Base-by-base conservation (phyloP, 2,888 invertebrate genomes). In the Tiphia femorata region DNA sequence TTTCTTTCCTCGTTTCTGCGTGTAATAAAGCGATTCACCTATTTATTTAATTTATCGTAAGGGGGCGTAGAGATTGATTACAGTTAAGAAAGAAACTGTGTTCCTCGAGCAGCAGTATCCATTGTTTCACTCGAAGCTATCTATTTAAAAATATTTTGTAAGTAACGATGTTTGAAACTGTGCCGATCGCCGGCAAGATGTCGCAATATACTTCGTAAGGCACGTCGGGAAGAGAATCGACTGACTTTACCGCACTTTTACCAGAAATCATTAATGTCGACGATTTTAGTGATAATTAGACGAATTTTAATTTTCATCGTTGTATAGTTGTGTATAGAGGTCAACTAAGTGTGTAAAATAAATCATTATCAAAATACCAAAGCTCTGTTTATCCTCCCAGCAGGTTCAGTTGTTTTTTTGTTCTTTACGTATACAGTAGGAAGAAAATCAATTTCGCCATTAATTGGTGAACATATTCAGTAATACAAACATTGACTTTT, bases 311-410 rank as follows among this genome's bases (percentile, higher is more conserved):
- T 81, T 81, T 80, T 76, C 75, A 81, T 81, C 77, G 80, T 81
- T 81, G 80, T 81, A 81, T 81, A 81, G 79, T 81, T 81, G 80
- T 81, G 81, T 81, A 81, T 81, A 81, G 79, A 79, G 73, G 75
- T 77, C 80, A 79, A 77, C 75, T 81, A 76, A 78, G 76, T 81
- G 79, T 80, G 79, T 81, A 81, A 79, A 81, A 81, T 81, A 81
- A 81, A 81, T 69, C 73, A 80, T 80, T 80, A 77, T 72, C 71
- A 69, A 75, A 72, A 65, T 66, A 59, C 50, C 50, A 48, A 42
- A 30, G n/a, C 16, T 6, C 27, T 56, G n/a, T n/a, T 33, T 19
- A 47, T 16, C 30, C 1, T 35, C n/a, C 30, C 20, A 10, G 12
- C 25, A 12, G 8, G n/a, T n/a, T n/a, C n/a, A n/a, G n/a, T n/a